Evolutionary conservation across 2,888 invertebrate species (phyloP).

Genomic region (Ochlodes sylvanus): DNA sequence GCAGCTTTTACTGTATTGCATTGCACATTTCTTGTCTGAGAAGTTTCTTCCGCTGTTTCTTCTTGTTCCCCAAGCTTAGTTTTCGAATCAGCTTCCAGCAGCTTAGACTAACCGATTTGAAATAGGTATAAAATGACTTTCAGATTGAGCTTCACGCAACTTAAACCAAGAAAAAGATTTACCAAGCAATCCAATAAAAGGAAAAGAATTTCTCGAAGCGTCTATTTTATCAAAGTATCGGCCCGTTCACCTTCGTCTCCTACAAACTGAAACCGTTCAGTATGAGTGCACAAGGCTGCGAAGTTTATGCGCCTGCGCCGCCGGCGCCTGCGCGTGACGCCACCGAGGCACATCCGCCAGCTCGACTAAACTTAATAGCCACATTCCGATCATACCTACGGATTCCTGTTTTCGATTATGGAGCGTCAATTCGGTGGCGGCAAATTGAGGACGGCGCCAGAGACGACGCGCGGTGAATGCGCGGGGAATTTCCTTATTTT

Average conservation of each 20-base stretch:
- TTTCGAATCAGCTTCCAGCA: too few species aligned
- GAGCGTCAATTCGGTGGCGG: constrained; percentile 46
- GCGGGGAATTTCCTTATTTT: constrained; percentile 6
- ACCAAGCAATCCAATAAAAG: background rate
- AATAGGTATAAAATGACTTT: too few species aligned
- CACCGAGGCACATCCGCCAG: constrained; percentile 58
- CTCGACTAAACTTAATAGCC: constrained; percentile 70
- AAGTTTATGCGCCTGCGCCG: constrained; percentile 50
- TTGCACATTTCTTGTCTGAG: too few species aligned
- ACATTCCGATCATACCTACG: constrained; percentile 70
- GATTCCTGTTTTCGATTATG: constrained; percentile 65
- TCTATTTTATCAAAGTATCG: background rate
- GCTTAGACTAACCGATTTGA: too few species aligned
- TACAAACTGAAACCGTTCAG: constrained; percentile 7
- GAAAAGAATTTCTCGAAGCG: background rate
- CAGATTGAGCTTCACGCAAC: too few species aligned
- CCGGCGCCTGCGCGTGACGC: constrained; percentile 67
- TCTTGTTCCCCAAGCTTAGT: too few species aligned
- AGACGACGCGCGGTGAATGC: constrained; percentile 23
- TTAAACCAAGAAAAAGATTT: too few species aligned
- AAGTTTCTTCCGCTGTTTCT: too few species aligned
- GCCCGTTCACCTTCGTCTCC: background rate
- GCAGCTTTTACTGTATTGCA: too few species aligned
- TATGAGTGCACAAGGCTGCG: constrained; percentile 40
- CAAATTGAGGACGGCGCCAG: constrained; percentile 61